Conservation (phyloP, 1,140 invertebrate species). For the Sitobion miscanthi region DNA sequence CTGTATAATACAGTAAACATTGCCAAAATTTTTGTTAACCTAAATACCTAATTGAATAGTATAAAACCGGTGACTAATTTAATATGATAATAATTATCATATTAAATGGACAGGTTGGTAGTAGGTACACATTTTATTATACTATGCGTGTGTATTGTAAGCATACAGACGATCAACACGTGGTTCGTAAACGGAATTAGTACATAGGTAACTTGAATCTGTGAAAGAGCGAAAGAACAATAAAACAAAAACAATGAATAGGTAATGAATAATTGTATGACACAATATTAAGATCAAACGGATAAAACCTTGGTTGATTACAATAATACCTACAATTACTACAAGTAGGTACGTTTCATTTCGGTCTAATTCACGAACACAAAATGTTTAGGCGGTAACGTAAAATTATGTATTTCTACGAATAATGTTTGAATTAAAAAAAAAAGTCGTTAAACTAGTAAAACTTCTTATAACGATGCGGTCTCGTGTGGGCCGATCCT, state of each 20-base stretch:
- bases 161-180: background rate
- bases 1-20: no score
- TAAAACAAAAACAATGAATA: background rate
- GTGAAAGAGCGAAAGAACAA: background rate
- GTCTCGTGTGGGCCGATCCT: background rate
- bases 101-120: no score
- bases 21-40: no score
- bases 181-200: background rate
- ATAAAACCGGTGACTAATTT: background rate
- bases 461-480: conserved; percentile 20
- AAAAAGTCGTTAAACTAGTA: conserved; percentile 50
- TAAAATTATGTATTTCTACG: background rate
- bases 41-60: background rate
- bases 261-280: background rate
- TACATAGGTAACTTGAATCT: background rate
- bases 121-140: background rate
- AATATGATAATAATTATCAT: background rate
- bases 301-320: background rate
- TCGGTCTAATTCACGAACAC: background rate
- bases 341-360: background rate
- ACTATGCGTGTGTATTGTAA: background rate
- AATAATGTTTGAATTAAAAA: background rate
- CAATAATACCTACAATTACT: background rate
- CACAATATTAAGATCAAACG: background rate
- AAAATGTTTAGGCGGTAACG: background rate